Percentiles rank a stretch among this genome's conserved stretches.
These are phyloP conservation scores for Ctenomys sociabilis DNA, from an alignment of 2,113 vertebrate genomes.

Conservation along the genomic window DNA sequence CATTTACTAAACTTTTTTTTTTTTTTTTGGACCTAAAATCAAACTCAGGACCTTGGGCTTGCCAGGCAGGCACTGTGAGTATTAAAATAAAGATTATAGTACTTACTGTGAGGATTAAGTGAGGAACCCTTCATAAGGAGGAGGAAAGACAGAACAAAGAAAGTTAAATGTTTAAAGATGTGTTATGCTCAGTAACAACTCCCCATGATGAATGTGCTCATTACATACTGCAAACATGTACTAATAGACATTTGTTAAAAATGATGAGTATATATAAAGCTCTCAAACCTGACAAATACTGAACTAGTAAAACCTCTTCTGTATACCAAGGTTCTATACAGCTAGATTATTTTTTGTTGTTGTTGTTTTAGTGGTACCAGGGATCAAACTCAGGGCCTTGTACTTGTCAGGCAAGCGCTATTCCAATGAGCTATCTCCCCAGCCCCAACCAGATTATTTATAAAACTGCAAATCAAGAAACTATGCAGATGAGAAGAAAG, in stretches of 20 bases:
- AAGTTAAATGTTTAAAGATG: not conserved
- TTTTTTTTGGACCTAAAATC: no score
- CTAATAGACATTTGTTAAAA: not conserved
- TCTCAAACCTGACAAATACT: not conserved
- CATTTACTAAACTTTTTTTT: not conserved
- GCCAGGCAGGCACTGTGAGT: no score
- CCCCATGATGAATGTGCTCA: not conserved
- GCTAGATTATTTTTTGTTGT: not conserved
- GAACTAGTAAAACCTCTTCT: not conserved
- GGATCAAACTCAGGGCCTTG: no score
- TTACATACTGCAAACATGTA: not conserved
- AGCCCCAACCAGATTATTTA: constrained; percentile 10
- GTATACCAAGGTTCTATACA: not conserved
- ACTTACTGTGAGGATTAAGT: not conserved
- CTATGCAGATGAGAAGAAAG: not conserved
- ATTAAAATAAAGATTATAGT: not conserved
- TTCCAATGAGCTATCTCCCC: no score
- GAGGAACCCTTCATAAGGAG: not conserved
- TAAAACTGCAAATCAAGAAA: not conserved
- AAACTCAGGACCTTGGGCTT: no score
- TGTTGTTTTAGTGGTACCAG: no score
- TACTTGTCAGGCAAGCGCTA: no score
- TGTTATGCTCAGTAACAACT: not conserved
- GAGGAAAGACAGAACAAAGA: not conserved
- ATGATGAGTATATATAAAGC: not conserved